Percentiles rank a stretch among this genome's conserved stretches.
Conservation (phyloP, 2,888 invertebrate species). For the Acrocyrtus sp. region DNA sequence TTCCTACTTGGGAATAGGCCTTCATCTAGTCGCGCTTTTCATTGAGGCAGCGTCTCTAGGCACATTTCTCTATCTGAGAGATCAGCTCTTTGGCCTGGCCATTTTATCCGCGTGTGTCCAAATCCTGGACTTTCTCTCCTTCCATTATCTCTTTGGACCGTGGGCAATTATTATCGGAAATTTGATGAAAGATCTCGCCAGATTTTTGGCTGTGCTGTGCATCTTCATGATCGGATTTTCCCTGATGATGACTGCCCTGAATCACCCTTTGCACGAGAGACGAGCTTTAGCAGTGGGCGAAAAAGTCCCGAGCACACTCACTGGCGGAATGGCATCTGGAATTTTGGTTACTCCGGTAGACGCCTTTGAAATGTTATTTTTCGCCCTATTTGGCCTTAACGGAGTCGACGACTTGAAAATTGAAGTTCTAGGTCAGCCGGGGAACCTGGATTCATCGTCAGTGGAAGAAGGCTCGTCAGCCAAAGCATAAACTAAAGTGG, state of each 20-base stretch:
- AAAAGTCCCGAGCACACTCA: constrained; percentile 59
- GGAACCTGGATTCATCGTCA: constrained; percentile 84
- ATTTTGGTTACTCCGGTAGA: constrained; percentile 87
- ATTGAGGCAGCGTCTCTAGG: constrained; percentile 75
- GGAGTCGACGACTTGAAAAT: constrained; percentile 85
- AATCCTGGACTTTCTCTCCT: constrained; percentile 96
- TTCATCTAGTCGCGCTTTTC: constrained; percentile 79
- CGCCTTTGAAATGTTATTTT: constrained; percentile 97
- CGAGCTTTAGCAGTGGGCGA: constrained; percentile 28
- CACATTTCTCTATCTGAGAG: constrained; percentile 91
- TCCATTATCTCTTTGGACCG: constrained; percentile 98
- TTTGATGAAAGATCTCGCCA: constrained; percentile 90
- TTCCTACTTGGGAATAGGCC: constrained; percentile 89
- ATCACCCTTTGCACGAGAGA: constrained; percentile 76
- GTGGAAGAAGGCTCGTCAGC: constrained; percentile 71
- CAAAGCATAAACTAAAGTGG: constrained; percentile 57
- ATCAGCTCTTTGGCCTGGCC: constrained; percentile 96
- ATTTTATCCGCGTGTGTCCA: constrained; percentile 97
- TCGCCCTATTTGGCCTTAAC: constrained; percentile 96
- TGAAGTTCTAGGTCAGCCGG: constrained; percentile 68
- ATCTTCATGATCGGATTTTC: constrained; percentile 99
- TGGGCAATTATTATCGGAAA: constrained; percentile 99
- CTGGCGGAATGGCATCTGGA: constrained; percentile 64
- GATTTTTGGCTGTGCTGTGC: constrained; percentile 95
- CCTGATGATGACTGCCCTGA: constrained; percentile 94